Conservation (phyloP, 2,888 invertebrate genomes). For the Ischnura elegans region DNA sequence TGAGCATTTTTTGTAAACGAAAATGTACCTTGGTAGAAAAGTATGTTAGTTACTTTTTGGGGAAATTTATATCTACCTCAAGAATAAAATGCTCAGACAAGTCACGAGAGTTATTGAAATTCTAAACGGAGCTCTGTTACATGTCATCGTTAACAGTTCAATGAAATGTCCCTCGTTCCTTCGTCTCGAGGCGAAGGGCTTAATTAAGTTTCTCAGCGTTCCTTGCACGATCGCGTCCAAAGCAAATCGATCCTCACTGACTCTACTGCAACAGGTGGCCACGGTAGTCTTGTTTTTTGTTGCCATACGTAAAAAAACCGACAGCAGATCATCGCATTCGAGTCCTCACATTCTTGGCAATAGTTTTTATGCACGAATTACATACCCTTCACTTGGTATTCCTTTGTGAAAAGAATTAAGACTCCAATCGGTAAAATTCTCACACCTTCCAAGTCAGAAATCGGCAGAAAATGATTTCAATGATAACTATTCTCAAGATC, state of each 20-base stretch:
- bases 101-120: background rate
- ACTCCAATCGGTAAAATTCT: no score
- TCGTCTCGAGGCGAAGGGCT: background rate
- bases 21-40: no score
- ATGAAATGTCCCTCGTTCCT: background rate
- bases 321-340: background rate
- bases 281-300: background rate
- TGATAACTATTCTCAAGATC: no score
- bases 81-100: no score
- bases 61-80: no score
- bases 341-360: background rate
- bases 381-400: no score
- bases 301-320: background rate
- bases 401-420: no score
- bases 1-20: no score
- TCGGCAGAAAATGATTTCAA: no score
- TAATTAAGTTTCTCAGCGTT: conserved; percentile 21
- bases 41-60: background rate
- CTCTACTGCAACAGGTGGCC: conserved; percentile 20
- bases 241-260: conserved; percentile 2
- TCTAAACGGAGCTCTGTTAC: background rate
- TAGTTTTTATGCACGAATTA: background rate
- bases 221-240: background rate
- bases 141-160: background rate
- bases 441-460: no score